Percentiles rank a stretch among this genome's conserved stretches.
These are phyloP conservation scores for Cuniculus paca DNA, from an alignment of 2,797 vertebrate genomes.

Conservation along the genomic window DNA sequence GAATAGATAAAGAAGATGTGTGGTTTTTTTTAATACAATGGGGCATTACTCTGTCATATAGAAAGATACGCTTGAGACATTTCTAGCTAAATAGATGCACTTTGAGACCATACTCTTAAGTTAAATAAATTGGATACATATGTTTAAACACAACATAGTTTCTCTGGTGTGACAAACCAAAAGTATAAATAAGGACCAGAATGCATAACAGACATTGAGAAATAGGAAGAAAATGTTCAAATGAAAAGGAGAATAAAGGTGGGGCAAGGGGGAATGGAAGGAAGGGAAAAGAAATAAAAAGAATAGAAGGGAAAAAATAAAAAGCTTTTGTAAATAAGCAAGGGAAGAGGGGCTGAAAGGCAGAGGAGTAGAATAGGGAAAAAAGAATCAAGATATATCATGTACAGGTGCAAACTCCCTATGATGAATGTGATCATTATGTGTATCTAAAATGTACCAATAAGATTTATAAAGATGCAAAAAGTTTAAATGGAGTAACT, in stretches of 20 bases:
- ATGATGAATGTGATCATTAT: not conserved
- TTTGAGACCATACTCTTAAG: not conserved
- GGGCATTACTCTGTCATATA: not conserved
- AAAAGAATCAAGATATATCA: not conserved
- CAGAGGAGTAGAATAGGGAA: not conserved
- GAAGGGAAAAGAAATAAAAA: too few relatives aligned
- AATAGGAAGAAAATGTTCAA: not conserved
- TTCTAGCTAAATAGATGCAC: not conserved
- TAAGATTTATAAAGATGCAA: not conserved
- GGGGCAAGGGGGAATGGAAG: too few relatives aligned
- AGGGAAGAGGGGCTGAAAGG: not conserved
- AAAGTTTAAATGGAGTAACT: slow-evolving; percentile 55
- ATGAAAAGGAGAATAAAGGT: not conserved
- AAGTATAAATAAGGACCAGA: not conserved
- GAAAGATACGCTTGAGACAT: not conserved
- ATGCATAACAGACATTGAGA: not conserved
- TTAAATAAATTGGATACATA: not conserved
- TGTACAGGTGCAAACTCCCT: not conserved
- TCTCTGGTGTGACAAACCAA: not conserved
- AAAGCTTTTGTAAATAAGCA: not conserved
- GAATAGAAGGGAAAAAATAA: not conserved
- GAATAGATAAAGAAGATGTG: not conserved
- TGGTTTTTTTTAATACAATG: not conserved
- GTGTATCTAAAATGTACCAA: not conserved
- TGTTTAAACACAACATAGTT: not conserved